These are phyloP conservation scores for Trissoscelio sp. DNA, from an alignment of 2,888 invertebrate species.

Conservation along the genomic window DNA sequence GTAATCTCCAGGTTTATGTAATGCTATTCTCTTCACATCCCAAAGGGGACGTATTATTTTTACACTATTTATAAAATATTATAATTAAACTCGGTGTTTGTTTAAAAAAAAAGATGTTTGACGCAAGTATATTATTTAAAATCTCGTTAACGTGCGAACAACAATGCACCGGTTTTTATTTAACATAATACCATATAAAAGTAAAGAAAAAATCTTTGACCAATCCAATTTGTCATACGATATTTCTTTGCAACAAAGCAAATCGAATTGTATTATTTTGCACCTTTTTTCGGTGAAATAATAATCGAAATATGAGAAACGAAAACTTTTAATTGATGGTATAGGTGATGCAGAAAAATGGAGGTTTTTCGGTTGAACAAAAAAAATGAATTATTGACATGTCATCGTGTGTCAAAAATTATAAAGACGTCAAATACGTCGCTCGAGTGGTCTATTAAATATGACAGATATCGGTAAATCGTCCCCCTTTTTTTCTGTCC, in stretches of 20 bases:
- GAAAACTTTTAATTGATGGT: neutral
- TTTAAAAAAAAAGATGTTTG: neutral
- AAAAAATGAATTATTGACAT: neutral
- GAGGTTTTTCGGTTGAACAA: too few relatives aligned
- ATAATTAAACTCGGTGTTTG: slow-evolving; percentile 22
- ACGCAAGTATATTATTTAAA: slow-evolving; percentile 3
- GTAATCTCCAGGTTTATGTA: slow-evolving; percentile 32
- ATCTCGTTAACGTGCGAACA: neutral
- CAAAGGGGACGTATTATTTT: slow-evolving; percentile 15
- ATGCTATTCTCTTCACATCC: slow-evolving; percentile 18
- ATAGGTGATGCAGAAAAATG: too few relatives aligned
- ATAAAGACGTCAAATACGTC: slow-evolving; percentile 32
- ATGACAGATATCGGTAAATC: slow-evolving; percentile 46
- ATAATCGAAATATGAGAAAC: neutral
- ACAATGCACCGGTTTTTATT: neutral
- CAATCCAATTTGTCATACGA: neutral
- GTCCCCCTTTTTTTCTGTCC: slow-evolving; percentile 11
- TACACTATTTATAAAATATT: slow-evolving; percentile 44
- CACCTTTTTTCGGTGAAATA: neutral
- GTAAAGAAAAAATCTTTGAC: neutral
- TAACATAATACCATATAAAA: neutral
- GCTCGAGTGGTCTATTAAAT: slow-evolving; percentile 25
- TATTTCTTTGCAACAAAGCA: neutral
- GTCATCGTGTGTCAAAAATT: neutral
- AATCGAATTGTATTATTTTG: neutral